Evolutionary conservation across 1,140 invertebrate genomes (phyloP), one percentile per base, ranked within the genome.

Genomic region (Cydia amplana): DNA sequence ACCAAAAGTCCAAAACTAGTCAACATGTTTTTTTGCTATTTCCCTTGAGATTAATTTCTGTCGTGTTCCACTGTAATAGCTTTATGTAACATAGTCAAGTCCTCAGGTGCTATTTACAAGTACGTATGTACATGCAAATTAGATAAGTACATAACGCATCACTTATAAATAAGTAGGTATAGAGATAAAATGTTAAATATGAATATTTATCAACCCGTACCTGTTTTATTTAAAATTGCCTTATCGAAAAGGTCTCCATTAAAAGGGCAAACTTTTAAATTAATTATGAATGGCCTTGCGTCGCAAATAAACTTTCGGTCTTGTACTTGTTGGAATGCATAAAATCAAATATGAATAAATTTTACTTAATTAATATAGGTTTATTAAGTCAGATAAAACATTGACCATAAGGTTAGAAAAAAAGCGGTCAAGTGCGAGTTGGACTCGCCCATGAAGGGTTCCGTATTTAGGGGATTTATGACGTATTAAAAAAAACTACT

Each of bases 221-320:
- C 65, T 70, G 65, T 70, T 70, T 60, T 70, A 36, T 70, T 70
- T 70, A 70, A 70, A 70, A 70, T 40, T 70, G 32, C 65, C 32
- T 67, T 70, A 70, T 70, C 65, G 65, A 43, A 70, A 70, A 70
- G 65, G 65, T 70, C 65, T 70, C 32, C 28, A 70, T 70, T 70
- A 70, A 70, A 70, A 70, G 65, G 65, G 65, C 65, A 70, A 70
- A 36, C n/a, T 36, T 70, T 36, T 36, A 70, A 70, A 70, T 36
- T 70, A 70, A 70, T 36, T 40, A 70, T 18, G 32, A 70, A 70
- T 70, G 65, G 65, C 65, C 28, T 36, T 43, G 65, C 43, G n/a
- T 36, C 20, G 20, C 55, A 23, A 60, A 60, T 60, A 60, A 60
- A 60, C 4, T 60, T 23, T 20, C 55, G 55, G 23, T 60, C 55